Base-by-base conservation (phyloP, 53 echinoderm and acorn worm species). In the Holothuria scabra region DNA sequence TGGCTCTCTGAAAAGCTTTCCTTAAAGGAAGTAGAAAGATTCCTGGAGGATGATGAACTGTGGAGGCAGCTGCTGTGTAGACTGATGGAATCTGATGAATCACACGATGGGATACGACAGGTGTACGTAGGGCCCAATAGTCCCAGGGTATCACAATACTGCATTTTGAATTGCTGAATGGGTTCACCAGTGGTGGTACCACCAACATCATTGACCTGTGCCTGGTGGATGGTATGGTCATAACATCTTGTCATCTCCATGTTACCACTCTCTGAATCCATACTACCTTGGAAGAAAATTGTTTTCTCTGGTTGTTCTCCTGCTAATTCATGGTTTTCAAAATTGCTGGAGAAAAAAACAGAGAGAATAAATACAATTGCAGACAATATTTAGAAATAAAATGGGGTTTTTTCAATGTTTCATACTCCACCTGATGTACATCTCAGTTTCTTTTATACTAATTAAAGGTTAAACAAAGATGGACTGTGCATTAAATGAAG, bases 161-260 rank as follows among this genome's bases (percentile, higher is more conserved):
- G 72, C 25, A 35, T 16, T 24, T 72, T 72, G 8, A 72, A n/a
- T 3, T 49, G 72, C 48, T 72, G 72, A 18, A 52, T 52, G 52
- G 52, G 52, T 74, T 75, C 62, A 81, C 56, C 35, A 59, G 38
- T 2, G 80, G 70, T 10, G 74, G 31, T 23, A 24, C 28, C 44
- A n/a, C n/a, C n/a, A n/a, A n/a, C n/a, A 1, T 22, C 38, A 38
- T 60, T 33, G 25, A 24, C 49, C n/a, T 61, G 52, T 24, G 29
- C 38, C 33, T 80, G 76, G 23, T 81, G 49, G 55, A 59, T 68
- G n/a, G 46, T 46, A 63, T 69, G 60, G 30, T 48, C 79, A 31
- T 85, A 56, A 57, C 83, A 86, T 34, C 62, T 62, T 21, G 90
- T 90, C 60, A 90, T 34, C 66, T 90, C 86, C 90, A 90, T 90